These are phyloP conservation scores for Mesorhabditis sp. DNA, from an alignment of 2,888 invertebrate species.

Conservation along the genomic window DNA sequence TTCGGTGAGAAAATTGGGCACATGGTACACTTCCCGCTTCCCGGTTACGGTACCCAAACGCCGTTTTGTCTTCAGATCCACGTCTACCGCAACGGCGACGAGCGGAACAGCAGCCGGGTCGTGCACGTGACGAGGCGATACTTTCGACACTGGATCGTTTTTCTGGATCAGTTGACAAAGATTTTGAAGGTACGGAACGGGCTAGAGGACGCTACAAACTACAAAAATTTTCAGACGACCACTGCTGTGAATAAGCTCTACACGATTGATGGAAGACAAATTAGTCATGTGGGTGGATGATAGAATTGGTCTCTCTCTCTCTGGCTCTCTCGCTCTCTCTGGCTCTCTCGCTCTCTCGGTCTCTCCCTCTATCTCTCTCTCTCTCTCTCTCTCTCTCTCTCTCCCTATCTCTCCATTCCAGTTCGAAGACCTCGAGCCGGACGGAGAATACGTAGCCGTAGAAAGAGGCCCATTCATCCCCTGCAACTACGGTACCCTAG, in stretches of 20 bases:
- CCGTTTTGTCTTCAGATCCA: slow-evolving; percentile 27
- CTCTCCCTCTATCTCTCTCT: too few species aligned
- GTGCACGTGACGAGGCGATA: slow-evolving; percentile 41
- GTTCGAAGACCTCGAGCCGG: slow-evolving; percentile 37
- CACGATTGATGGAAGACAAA: slow-evolving; percentile 12
- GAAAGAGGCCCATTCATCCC: slow-evolving; percentile 29
- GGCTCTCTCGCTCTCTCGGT: too few species aligned
- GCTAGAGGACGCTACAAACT: neutral
- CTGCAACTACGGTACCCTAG: slow-evolving; percentile 28
- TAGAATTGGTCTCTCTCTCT: neutral
- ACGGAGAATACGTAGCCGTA: slow-evolving; percentile 42
- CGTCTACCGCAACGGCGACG: slow-evolving; percentile 44
- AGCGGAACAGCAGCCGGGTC: slow-evolving; percentile 34
- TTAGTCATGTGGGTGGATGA: slow-evolving; percentile 9
- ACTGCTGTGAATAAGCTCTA: slow-evolving; percentile 12
- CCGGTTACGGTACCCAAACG: too few species aligned
- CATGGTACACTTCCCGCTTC: too few species aligned
- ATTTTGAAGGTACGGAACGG: slow-evolving; percentile 12
- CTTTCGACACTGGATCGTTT: slow-evolving; percentile 46
- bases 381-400: too few species aligned
- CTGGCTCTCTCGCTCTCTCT: neutral
- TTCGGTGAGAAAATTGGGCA: too few species aligned
- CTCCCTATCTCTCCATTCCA: slow-evolving; percentile 9
- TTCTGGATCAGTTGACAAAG: slow-evolving; percentile 38
- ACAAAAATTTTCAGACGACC: neutral